Percentiles rank a stretch among this genome's conserved stretches.
phyloP scores from a whole-genome alignment of 2,113 vertebrate species.

The Chamaetylas fuelleborni region DNA sequence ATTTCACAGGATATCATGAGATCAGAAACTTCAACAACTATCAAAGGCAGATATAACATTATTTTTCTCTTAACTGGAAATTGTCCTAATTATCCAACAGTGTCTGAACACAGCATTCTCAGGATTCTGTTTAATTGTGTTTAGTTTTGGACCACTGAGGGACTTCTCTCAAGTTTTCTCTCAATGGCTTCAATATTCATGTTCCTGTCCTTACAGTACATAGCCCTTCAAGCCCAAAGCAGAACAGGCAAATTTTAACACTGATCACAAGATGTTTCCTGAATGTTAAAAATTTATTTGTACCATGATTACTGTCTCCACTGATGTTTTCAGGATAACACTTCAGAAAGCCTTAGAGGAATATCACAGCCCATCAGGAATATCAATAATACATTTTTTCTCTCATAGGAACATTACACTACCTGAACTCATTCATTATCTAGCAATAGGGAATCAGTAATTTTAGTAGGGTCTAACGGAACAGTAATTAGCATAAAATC shows the following conservation, averaged over 20 bases:
- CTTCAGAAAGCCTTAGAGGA: not conserved
- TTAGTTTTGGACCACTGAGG: not conserved
- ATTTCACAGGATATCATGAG: not conserved
- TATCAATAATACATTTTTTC: not conserved
- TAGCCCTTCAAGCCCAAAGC: not conserved
- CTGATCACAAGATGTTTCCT: not conserved
- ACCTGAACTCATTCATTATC: constrained; percentile 45
- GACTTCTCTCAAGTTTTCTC: not conserved
- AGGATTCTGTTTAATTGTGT: not conserved
- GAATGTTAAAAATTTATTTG: not conserved
- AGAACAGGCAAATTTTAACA: not conserved
- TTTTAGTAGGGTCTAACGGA: constrained; percentile 35
- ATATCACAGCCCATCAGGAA: not conserved
- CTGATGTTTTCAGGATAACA: not conserved
- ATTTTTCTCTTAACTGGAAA: not conserved
- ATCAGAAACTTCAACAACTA: not conserved
- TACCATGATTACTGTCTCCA: not conserved
- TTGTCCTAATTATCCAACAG: not conserved
- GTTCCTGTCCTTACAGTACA: not conserved
- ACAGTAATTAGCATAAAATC: constrained; percentile 40
- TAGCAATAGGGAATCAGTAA: not conserved
- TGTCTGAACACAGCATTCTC: not conserved
- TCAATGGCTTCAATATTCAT: not conserved
- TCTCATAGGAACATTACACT: not conserved
- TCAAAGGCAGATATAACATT: not conserved